A percentile compares a stretch with the other conserved stretches of the same genome.
phyloP scores from a whole-genome alignment of 2,888 invertebrate species.

The Lutraria lutraria region DNA sequence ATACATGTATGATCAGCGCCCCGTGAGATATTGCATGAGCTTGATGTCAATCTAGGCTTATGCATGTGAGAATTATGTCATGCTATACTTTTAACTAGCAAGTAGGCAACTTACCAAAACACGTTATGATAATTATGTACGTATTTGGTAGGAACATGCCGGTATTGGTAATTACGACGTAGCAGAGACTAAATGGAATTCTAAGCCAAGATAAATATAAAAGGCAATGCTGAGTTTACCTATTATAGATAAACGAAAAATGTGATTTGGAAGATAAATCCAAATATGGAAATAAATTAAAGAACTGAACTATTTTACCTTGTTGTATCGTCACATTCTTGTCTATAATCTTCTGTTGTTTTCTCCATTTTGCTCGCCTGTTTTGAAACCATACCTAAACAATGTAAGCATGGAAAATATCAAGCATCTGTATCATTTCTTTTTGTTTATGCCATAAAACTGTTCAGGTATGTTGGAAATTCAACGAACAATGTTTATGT shows the following conservation, averaged over 20 bases:
- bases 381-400: slow-evolving; percentile 83
- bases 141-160: too few relatives aligned
- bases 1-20: background rate
- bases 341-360: slow-evolving; percentile 79
- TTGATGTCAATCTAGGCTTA: too few relatives aligned
- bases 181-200: background rate
- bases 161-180: background rate
- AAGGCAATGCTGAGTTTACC: background rate
- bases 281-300: background rate
- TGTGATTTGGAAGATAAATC: background rate
- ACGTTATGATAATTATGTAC: too few relatives aligned
- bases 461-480: too few relatives aligned
- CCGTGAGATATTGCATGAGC: too few relatives aligned
- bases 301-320: slow-evolving; percentile 36
- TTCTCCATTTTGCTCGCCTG: slow-evolving; percentile 82
- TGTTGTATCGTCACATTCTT: slow-evolving; percentile 61
- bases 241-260: background rate
- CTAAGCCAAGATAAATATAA: background rate
- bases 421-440: too few relatives aligned
- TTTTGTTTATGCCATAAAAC: too few relatives aligned
- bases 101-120: too few relatives aligned
- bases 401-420: too few relatives aligned
- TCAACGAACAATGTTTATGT: too few relatives aligned
- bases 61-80: too few relatives aligned
- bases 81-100: too few relatives aligned